Base-by-base conservation (phyloP, 2,888 invertebrate genomes). In the Elmis aenea region DNA sequence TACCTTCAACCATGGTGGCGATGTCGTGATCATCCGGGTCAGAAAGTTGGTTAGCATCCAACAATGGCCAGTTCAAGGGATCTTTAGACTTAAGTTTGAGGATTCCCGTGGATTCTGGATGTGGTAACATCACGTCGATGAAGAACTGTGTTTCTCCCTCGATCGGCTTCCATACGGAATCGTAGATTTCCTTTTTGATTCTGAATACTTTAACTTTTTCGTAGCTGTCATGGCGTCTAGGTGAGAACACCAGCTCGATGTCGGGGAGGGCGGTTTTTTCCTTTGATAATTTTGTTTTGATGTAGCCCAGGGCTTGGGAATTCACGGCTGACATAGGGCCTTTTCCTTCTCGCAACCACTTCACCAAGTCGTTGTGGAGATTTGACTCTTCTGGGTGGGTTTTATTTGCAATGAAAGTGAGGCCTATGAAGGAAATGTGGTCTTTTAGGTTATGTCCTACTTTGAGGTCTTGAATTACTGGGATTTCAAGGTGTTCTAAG, bases 1-100 rank as follows among this genome's bases (percentile, higher is more conserved):
- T 76, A 0, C 77, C 73, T 9, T 74, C 73, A 3, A 82, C 61
- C 28, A 81, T 64, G 1, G 77, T 76, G n/a, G 72, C 71, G 1
- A 78, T 63, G 52, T 88, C 74, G 13, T 75, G 59, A 39, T 75
- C 76, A 13, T 73, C 70, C 3, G 72, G 73, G 55, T 85, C 75
- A 0, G 75, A 73, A 40, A 90, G 74, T 60, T 91, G 91, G 54
- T 91, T 86, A 0, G 88, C 83, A 51, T 85, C 79, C 50, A 93
- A 77, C n/a, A 77, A 66, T 0, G 92, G 90, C 50, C 81, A 77
- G 18, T 81, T 78, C 25, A 79, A 74, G 0, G 90, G 87, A 67
- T 91, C 78, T 13, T 70, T 78, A 22, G 82, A 79, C 52, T 75
- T 77, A 8, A 94, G 69, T 58, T 73, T 76, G 0, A 89, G 52